Percentiles rank a stretch among this genome's conserved stretches.
Evolutionary conservation across 2,113 vertebrate genomes (phyloP).

Genomic region (Elachura formosa): DNA sequence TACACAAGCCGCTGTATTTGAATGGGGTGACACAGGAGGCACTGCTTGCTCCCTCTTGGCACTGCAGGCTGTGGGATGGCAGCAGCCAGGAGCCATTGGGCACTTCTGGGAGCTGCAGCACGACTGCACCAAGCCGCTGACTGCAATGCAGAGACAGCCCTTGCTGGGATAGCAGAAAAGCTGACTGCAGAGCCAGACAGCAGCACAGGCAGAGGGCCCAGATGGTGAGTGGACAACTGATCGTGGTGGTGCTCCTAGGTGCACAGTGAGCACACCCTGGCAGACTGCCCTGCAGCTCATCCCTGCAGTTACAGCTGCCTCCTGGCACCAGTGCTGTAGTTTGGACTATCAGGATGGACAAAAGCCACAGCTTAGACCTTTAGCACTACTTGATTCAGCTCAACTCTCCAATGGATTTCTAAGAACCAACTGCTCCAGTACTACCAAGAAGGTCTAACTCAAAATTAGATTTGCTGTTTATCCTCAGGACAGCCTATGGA

Average conservation of each 20-base stretch:
- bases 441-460: not conserved
- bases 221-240: not conserved
- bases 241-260: too few species aligned
- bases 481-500: not conserved
- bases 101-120: too few species aligned
- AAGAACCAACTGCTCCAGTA: not conserved
- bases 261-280: not conserved
- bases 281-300: not conserved
- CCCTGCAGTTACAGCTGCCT: not conserved
- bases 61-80: too few species aligned
- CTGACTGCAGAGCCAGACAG: not conserved
- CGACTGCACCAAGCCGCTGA: not conserved
- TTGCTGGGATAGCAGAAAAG: not conserved
- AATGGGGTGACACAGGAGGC: too few species aligned
- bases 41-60: too few species aligned
- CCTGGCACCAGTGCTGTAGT: not conserved
- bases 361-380: not conserved
- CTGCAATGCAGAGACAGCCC: not conserved
- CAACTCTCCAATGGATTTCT: not conserved
- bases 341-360: not conserved
- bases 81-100: too few species aligned
- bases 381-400: not conserved
- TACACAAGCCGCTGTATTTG: too few species aligned
- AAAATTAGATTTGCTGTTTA: not conserved
- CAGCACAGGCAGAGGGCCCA: not conserved